Evolutionary conservation across 1,140 invertebrate genomes (phyloP), one percentile per base, ranked within the genome.

Genomic region (Bombus balteatus): DNA sequence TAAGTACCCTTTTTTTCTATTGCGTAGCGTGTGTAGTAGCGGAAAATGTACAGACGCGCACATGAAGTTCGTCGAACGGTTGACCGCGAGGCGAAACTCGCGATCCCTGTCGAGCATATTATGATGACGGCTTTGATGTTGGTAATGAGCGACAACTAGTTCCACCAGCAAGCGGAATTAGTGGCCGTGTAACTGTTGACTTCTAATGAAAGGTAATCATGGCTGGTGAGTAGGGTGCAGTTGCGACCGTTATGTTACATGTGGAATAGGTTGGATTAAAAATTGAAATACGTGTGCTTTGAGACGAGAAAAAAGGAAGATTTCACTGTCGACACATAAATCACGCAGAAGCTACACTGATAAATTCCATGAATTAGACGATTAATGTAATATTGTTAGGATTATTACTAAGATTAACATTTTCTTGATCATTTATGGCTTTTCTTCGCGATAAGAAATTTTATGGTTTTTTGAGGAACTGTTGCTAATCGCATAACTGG

Each of bases 71-170:
- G 32, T 68, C 8, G 66, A 68, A 74, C n/a, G 32, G 41, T 37
- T 22, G 66, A 68, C 66, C 53, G 37, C n/a, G 39, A 32, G 39
- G n/a, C 25, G 34, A 62, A 41, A 25, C 34, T 18, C 37, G 39
- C 37, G 41, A 81, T 62, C 32, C 68, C 13, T n/a, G 68, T 53
- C 53, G 37, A 72, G 65, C n/a, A 34, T 39, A 68, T 68, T 37
- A 34, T 53, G 68, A 81, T 43, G 79, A 81, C 47, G 53, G 68
- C n/a, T 59, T 72, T 59, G 37, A 81, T 41, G 70, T n/a, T 18
- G 34, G 43, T 57, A 80, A 81, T 70, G 66, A 57, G 66, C 66
- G 28, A 72, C 79, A 53, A 39, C 79, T 78, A 78, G 76, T 78
- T 53, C 79, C 79, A 57, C 3, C 66, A 57, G 43, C 79, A 4